Percentiles rank a stretch among this genome's conserved stretches.
Conservation (phyloP, 2,888 invertebrate genomes). For the Heteromyza rotundicornis region DNA sequence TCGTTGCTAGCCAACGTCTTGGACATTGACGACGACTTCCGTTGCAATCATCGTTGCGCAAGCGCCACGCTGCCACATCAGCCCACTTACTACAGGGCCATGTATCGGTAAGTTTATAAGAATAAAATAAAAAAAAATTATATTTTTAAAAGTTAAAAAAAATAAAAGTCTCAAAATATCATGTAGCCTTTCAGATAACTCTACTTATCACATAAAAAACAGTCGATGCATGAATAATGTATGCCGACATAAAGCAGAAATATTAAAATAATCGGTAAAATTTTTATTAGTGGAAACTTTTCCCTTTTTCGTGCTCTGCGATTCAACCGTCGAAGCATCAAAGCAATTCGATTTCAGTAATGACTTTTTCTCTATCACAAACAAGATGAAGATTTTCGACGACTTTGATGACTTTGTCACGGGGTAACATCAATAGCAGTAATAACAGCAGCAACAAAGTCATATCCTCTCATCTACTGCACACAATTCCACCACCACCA, state of each 20-base stretch:
- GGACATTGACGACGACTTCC: slow-evolving; percentile 96
- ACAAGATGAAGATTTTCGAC: slow-evolving; percentile 30
- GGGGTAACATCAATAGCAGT: slow-evolving; percentile 21
- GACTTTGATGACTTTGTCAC: slow-evolving; percentile 5
- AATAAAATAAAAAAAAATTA: too few species aligned
- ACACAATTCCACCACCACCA: too few species aligned
- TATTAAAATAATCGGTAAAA: too few species aligned
- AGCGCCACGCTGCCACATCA: slow-evolving; percentile 66
- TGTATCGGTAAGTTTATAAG: slow-evolving; percentile 69
- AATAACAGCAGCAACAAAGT: slow-evolving; percentile 25
- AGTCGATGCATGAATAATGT: too few species aligned
- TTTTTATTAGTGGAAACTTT: too few species aligned
- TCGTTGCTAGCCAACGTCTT: slow-evolving; percentile 94
- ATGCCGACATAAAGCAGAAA: too few species aligned
- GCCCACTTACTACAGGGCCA: slow-evolving; percentile 73
- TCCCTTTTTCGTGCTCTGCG: too few species aligned
- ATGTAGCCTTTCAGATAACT: too few species aligned
- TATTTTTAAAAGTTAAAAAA: too few species aligned
- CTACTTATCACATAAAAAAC: too few species aligned
- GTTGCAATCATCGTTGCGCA: slow-evolving; percentile 72
- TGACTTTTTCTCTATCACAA: slow-evolving; percentile 6
- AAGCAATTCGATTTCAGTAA: slow-evolving; percentile 23
- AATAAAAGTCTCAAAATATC: too few species aligned
- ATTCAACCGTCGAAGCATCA: too few species aligned
- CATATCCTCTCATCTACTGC: background rate